A percentile compares a stretch with the other conserved stretches of the same genome.
These are phyloP conservation scores for Temnopleurus reevesii DNA, from an alignment of 53 echinoderm and acorn worm genomes.

Conservation along the genomic window DNA sequence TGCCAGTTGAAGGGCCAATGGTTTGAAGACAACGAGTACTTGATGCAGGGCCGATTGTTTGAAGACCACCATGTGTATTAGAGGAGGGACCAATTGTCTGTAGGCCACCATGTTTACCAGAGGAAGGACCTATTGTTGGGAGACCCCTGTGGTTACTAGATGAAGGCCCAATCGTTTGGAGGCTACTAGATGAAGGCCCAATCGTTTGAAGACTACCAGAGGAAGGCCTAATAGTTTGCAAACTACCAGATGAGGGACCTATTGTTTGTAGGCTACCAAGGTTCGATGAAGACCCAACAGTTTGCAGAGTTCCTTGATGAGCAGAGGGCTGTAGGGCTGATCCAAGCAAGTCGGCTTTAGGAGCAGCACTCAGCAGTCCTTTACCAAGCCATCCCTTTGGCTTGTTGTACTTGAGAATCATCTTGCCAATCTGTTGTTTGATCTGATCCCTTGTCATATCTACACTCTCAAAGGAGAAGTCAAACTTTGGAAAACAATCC, in stretches of 20 bases:
- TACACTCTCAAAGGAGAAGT: slow-evolving; percentile 89
- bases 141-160: neutral
- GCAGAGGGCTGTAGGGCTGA: neutral
- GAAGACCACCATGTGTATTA: neutral
- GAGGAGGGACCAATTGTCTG: slow-evolving; percentile 19
- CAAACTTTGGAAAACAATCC: slow-evolving; percentile 85
- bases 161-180: slow-evolving; percentile 8
- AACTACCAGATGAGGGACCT: neutral
- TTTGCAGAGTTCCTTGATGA: slow-evolving; percentile 30
- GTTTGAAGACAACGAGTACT: neutral
- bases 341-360: slow-evolving; percentile 8
- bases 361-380: slow-evolving; percentile 38
- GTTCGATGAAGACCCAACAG: slow-evolving; percentile 22
- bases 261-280: neutral
- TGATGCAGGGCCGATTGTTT: neutral
- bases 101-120: neutral
- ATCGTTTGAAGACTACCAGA: neutral
- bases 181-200: neutral
- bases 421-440: slow-evolving; percentile 81
- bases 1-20: neutral
- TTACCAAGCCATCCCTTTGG: slow-evolving; percentile 63
- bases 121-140: neutral
- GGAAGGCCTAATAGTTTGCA: slow-evolving; percentile 29
- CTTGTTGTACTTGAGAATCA: slow-evolving; percentile 91
- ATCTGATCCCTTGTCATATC: slow-evolving; percentile 87